Conservation (phyloP, 2,113 vertebrate genomes). For the Carassius auratus region DNA sequence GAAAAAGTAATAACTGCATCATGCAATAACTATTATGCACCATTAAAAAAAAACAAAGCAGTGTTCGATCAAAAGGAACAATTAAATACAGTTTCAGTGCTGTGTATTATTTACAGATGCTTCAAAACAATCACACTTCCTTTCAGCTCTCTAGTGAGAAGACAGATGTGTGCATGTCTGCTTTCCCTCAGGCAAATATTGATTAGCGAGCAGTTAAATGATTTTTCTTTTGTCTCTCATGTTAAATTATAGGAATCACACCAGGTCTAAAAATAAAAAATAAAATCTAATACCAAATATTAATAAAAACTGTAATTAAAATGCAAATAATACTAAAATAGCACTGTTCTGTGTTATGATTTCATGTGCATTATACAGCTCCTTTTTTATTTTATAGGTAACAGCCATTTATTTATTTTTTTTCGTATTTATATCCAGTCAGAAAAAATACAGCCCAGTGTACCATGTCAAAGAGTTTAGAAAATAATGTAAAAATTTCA, state of each 20-base stretch:
- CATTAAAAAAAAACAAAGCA: neutral
- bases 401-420: neutral
- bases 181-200: conserved; percentile 60
- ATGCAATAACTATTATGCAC: neutral
- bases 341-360: neutral
- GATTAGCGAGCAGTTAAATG: conserved; percentile 66
- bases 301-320: neutral
- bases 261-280: neutral
- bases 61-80: neutral
- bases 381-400: neutral
- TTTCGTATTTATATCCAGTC: neutral
- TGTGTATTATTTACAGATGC: conserved; percentile 35
- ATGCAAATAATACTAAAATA: neutral
- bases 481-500: neutral
- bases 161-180: conserved; percentile 49
- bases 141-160: conserved; percentile 47
- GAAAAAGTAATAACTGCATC: neutral
- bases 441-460: neutral
- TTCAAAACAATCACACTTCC: conserved; percentile 51
- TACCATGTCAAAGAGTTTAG: no score
- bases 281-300: neutral
- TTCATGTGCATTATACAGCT: neutral
- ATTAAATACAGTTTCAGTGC: conserved; percentile 26
- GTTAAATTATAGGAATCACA: conserved; percentile 60
- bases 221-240: conserved; percentile 67